A percentile compares a stretch with the other conserved stretches of the same genome.
Conservation (phyloP, 2,113 vertebrate species). For the Ariopsis seemanni region DNA sequence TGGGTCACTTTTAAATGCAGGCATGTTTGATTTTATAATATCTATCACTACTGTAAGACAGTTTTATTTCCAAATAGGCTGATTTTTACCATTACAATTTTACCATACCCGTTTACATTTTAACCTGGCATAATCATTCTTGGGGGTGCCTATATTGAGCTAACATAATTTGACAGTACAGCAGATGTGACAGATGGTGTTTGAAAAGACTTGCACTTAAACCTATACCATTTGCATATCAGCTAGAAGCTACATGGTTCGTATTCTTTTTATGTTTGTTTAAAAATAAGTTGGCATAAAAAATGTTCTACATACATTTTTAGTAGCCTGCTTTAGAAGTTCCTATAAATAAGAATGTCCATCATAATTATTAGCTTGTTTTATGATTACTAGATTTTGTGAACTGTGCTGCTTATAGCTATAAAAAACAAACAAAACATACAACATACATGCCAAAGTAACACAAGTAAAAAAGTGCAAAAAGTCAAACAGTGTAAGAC, state of each 20-base stretch:
- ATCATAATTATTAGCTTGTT: constrained; percentile 2
- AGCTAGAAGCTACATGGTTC: not conserved
- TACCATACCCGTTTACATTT: not conserved
- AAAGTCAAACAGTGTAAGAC: constrained; percentile 32
- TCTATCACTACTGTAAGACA: not conserved
- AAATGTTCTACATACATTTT: not conserved
- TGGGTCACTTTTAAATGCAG: not conserved
- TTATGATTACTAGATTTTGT: not conserved
- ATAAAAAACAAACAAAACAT: not conserved
- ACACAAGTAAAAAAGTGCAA: constrained; percentile 9
- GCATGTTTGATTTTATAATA: not conserved
- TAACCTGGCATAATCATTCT: not conserved
- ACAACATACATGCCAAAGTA: constrained; percentile 1
- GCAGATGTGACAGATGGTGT: not conserved
- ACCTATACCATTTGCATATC: not conserved
- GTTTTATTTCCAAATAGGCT: not conserved
- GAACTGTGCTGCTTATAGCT: not conserved
- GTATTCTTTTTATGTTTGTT: not conserved
- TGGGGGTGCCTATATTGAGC: not conserved
- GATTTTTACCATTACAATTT: not conserved
- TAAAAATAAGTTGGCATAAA: not conserved
- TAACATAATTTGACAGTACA: not conserved
- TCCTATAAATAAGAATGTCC: constrained; percentile 3
- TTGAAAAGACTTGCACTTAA: not conserved
- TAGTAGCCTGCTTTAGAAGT: not conserved